Conservation (phyloP, 2,113 vertebrate genomes). For the Pteronura brasiliensis region DNA sequence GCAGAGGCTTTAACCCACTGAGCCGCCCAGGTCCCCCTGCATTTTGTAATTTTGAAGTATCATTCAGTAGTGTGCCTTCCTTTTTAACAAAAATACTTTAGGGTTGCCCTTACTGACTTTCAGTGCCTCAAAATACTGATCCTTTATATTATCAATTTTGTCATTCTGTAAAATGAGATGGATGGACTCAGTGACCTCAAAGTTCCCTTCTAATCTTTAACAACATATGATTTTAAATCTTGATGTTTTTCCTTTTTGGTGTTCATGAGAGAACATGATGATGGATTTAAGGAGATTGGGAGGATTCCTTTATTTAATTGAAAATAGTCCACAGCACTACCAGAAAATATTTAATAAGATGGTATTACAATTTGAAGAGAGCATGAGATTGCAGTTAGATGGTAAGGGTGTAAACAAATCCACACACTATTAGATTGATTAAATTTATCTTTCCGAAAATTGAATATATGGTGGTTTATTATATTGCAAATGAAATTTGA, state of each 20-base stretch:
- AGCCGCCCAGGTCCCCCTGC: too few relatives aligned
- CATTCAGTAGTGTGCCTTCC: not conserved
- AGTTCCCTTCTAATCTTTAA: not conserved
- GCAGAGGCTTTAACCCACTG: too few relatives aligned
- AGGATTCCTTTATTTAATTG: not conserved
- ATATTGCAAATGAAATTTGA: conserved; percentile 57
- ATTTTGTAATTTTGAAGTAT: not conserved
- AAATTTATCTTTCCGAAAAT: conserved; percentile 45
- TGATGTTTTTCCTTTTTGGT: not conserved
- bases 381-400: not conserved
- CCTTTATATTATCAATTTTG: not conserved
- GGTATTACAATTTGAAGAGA: not conserved
- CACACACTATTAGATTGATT: conserved; percentile 11
- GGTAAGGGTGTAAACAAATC: conserved; percentile 11
- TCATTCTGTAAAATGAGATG: not conserved
- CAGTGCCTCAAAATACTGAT: not conserved
- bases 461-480: conserved; percentile 36
- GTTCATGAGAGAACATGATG: not conserved
- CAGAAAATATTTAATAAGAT: not conserved
- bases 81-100: not conserved
- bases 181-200: not conserved
- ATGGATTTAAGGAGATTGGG: not conserved
- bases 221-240: not conserved
- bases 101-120: not conserved
- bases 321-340: not conserved